Percentiles rank a stretch among this genome's conserved stretches.
phyloP scores from a whole-genome alignment of 2,888 invertebrate genomes.

The Heteromurus nitidus region DNA sequence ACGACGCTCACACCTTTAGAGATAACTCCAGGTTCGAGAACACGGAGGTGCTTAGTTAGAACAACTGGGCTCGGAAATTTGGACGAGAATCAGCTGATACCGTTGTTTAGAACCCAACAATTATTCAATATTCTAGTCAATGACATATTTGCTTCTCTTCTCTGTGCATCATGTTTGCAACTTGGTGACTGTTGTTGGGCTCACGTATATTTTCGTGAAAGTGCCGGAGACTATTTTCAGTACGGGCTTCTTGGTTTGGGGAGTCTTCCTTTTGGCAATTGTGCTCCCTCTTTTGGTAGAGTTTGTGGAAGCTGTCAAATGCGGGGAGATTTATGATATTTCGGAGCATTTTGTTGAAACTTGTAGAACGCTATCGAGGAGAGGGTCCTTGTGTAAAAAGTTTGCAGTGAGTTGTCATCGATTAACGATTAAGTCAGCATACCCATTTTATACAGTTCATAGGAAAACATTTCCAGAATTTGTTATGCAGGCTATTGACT shows the following conservation, averaged over 20 bases:
- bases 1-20: neutral
- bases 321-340: neutral
- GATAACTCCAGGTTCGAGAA: neutral
- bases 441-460: neutral
- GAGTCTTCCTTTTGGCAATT: neutral
- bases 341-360: neutral
- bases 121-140: neutral
- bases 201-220: neutral
- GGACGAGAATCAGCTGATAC: neutral
- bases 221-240: neutral
- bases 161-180: neutral
- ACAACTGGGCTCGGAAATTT: neutral
- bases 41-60: neutral
- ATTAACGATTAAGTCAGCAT: neutral
- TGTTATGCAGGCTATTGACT: neutral
- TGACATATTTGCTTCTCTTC: neutral
- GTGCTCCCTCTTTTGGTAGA: neutral
- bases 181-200: neutral
- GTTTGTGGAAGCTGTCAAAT: neutral
- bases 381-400: neutral
- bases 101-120: neutral
- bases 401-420: neutral
- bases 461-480: slow-evolving; percentile 8
- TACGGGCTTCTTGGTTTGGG: neutral
- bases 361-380: neutral